phyloP scores from a whole-genome alignment of 1,140 invertebrate genomes.

The Acromyrmex echinatior region DNA sequence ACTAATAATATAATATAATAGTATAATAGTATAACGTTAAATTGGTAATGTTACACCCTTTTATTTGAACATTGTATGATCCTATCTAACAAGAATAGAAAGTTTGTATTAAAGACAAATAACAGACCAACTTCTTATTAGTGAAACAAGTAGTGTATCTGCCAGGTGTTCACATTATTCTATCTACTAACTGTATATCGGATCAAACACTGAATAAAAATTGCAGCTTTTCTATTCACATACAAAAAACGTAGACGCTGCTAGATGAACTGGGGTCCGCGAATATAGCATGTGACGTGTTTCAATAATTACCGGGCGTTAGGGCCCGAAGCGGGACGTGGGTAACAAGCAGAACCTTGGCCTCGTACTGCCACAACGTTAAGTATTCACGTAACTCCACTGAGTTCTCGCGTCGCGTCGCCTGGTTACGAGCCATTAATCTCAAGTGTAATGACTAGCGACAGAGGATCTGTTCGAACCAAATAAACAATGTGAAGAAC shows the following conservation, averaged over 20 bases:
- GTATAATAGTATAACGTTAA: too few relatives aligned
- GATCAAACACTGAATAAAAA: background rate
- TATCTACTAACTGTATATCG: too few relatives aligned
- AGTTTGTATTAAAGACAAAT: too few relatives aligned
- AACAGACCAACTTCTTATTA: too few relatives aligned
- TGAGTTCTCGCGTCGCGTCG: constrained; percentile 59
- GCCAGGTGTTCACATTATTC: too few relatives aligned
- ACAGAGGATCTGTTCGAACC: constrained; percentile 3
- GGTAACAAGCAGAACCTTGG: constrained; percentile 73
- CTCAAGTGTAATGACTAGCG: constrained; percentile 11
- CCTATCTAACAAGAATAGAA: too few relatives aligned
- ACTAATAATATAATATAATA: too few relatives aligned
- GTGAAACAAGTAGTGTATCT: too few relatives aligned
- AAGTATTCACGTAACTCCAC: constrained; percentile 67
- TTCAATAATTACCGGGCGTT: constrained; percentile 52
- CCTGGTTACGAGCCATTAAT: constrained; percentile 63
- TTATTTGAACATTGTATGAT: too few relatives aligned
- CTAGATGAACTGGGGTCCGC: background rate
- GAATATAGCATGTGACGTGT: constrained; percentile 23
- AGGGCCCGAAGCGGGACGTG: constrained; percentile 65
- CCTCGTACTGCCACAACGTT: constrained; percentile 70
- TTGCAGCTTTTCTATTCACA: background rate
- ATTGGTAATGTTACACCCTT: too few relatives aligned
- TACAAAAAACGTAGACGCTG: background rate
- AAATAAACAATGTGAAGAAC: background rate